Base-by-base conservation (phyloP, 2,113 vertebrate species). In the Prolemur simus region DNA sequence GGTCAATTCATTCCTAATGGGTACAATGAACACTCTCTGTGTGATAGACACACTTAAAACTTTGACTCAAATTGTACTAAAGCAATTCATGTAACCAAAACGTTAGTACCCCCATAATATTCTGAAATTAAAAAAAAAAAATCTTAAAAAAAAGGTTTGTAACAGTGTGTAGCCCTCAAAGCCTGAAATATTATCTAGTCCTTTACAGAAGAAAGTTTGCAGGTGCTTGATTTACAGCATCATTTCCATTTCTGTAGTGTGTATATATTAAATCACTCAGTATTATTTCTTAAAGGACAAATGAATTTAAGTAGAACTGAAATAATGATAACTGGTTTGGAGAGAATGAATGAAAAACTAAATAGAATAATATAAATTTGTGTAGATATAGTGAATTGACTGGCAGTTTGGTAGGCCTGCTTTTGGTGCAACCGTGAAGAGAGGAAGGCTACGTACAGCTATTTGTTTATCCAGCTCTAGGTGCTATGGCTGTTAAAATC, bases 241-340 rank as follows among this genome's bases (percentile, higher is more conserved):
- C 68, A 37, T 90, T 92, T 88, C 11, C 34, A 54, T 66, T 71
- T 94, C 18, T 87, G n/a, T 42, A 77, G 6, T 74, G 10, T 32
- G 11, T 87, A 68, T 89, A 80, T 82, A 60, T 89, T 96, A 93
- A 93, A 37, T 68, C 73, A 54, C 18, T 69, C 32, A 76, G 10
- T 82, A 49, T 84, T 92, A 69, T 81, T 73, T 87, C 39, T 92
- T 89, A 90, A 93, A 82, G 52, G 25, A 83, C 20, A 9, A 25
- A 11, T 66, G 12, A 63, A 80, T 13, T 95, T 80, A 76, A 45
- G 78, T 47, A 74, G 60, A 93, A 87, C 66, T 76, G 56, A 93
- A 69, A 54, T 60, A 84, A 87, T 89, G 45, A 27, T 66, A 82
- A 39, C n/a, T 87, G 8, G 0, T 66, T 82, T 90, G 32, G 63